phyloP scores from a whole-genome alignment of 2,113 vertebrate species.

The Heloderma charlesbogerti region DNA sequence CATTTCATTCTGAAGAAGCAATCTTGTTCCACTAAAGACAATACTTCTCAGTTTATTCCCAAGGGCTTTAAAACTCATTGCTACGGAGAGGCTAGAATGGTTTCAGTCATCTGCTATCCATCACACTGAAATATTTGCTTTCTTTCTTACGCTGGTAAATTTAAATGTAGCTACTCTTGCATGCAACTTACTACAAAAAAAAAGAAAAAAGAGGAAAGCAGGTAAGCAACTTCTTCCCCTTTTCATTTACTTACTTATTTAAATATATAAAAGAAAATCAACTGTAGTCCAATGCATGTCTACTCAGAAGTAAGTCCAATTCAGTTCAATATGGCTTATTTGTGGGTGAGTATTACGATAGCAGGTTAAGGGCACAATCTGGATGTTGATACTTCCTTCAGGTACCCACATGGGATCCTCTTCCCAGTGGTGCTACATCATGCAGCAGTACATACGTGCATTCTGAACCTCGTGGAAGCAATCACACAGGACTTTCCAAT shows the following conservation, averaged over 20 bases:
- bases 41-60: not conserved
- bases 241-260: not conserved
- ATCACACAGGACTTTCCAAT: not conserved
- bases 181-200: not conserved
- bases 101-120: slow-evolving; percentile 1
- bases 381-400: not conserved
- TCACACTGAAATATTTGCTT: not conserved
- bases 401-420: not conserved
- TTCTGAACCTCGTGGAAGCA: not conserved
- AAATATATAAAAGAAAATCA: not conserved
- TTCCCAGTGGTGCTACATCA: not conserved
- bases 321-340: not conserved
- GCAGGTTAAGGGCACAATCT: not conserved
- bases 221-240: not conserved
- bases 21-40: slow-evolving; percentile 5
- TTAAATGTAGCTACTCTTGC: not conserved
- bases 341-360: not conserved
- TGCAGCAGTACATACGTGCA: too few relatives aligned
- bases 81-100: not conserved
- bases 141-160: not conserved
- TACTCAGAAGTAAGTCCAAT: not conserved
- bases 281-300: not conserved
- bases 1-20: slow-evolving; percentile 15
- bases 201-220: not conserved
- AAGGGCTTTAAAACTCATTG: slow-evolving; percentile 10